Percentiles rank a stretch among this genome's conserved stretches.
Evolutionary conservation across 2,888 invertebrate genomes (phyloP).

Genomic region (Conistra vaccinii): DNA sequence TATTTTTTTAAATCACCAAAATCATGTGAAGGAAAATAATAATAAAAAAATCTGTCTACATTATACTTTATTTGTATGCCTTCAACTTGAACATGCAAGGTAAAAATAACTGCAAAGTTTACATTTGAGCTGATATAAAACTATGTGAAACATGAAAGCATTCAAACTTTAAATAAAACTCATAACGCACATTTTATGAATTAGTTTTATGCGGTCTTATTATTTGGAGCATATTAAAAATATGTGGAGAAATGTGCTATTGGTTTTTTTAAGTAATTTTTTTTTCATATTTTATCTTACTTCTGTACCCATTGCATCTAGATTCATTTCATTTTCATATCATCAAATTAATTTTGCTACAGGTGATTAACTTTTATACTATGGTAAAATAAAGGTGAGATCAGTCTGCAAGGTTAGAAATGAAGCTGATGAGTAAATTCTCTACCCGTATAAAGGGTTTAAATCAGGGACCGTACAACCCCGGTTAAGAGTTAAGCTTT

Average conservation of each 20-base stretch:
- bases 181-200: not conserved
- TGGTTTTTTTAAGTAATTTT: no score
- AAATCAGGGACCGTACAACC: no score
- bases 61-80: not conserved
- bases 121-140: conserved; percentile 10
- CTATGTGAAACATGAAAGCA: conserved; percentile 9
- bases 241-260: not conserved
- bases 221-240: not conserved
- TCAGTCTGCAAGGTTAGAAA: not conserved
- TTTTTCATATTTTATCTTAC: not conserved
- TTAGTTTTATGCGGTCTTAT: conserved; percentile 8
- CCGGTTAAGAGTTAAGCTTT: no score
- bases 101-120: conserved; percentile 10
- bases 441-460: not conserved
- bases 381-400: not conserved
- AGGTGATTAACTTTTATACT: not conserved
- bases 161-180: conserved; percentile 1
- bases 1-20: not conserved
- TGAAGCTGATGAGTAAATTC: not conserved
- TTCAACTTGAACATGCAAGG: not conserved
- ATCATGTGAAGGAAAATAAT: not conserved
- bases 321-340: no score
- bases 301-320: not conserved
- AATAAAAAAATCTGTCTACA: not conserved
- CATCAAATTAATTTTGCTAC: not conserved